Conservation (phyloP, 1,140 invertebrate genomes). For the Euura saliciscinereae region DNA sequence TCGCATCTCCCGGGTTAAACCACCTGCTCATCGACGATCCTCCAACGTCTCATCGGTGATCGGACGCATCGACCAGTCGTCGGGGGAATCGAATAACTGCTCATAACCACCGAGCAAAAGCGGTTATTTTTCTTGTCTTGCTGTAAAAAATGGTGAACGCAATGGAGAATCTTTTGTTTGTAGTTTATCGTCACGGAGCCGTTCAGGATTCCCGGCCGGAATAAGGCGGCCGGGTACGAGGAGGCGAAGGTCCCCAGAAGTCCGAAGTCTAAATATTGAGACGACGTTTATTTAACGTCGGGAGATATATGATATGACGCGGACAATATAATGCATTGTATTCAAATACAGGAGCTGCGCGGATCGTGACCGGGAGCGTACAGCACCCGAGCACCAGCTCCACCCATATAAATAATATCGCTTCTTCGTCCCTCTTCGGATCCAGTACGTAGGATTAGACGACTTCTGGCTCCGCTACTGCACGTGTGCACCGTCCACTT, state of each 20-base stretch:
- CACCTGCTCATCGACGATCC: neutral
- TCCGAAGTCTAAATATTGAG: slow-evolving; percentile 59
- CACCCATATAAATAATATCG: slow-evolving; percentile 46
- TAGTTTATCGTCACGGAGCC: no score
- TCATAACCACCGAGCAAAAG: no score
- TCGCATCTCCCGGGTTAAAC: slow-evolving; percentile 21
- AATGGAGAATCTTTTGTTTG: no score
- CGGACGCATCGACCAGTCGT: slow-evolving; percentile 19
- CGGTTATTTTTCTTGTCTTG: no score
- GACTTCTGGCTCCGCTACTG: slow-evolving; percentile 4
- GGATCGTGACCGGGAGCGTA: slow-evolving; percentile 58
- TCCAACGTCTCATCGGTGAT: neutral
- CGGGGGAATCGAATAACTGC: slow-evolving; percentile 46
- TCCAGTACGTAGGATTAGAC: slow-evolving; percentile 35
- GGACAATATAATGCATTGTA: slow-evolving; percentile 64
- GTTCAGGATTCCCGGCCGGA: no score
- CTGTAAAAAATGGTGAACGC: no score
- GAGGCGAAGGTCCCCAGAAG: neutral
- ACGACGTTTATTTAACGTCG: slow-evolving; percentile 58
- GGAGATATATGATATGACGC: slow-evolving; percentile 62
- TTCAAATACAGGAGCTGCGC: slow-evolving; percentile 59
- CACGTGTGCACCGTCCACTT: neutral
- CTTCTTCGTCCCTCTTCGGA: slow-evolving; percentile 8
- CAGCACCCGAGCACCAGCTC: slow-evolving; percentile 18
- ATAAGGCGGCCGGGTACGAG: neutral